These are phyloP conservation scores for Clarias platycephalus DNA, from an alignment of 2,797 vertebrate genomes.

Conservation along the genomic window DNA sequence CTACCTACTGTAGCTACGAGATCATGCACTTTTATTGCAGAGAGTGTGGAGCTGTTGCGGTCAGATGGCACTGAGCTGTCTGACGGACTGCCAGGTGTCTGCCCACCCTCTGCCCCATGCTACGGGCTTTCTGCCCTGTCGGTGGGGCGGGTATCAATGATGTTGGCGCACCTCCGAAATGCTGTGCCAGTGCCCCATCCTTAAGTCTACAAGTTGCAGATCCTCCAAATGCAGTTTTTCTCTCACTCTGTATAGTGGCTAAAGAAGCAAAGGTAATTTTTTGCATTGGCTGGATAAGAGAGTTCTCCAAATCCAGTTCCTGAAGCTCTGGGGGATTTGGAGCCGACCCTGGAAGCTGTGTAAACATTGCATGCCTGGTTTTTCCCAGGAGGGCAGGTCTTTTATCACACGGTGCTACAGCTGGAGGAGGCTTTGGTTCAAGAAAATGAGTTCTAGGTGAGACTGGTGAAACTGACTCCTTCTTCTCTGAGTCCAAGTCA, in stretches of 20 bases:
- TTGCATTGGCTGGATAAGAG: neutral
- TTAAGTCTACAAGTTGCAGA: neutral
- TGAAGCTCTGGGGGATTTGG: neutral
- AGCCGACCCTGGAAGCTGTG: neutral
- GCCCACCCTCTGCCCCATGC: slow-evolving; percentile 42
- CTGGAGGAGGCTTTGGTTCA: slow-evolving; percentile 30
- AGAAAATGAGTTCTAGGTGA: neutral
- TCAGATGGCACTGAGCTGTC: slow-evolving; percentile 32
- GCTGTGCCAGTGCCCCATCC: neutral
- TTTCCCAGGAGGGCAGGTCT: neutral
- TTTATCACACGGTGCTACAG: neutral
- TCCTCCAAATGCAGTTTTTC: neutral
- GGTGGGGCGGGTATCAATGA: slow-evolving; percentile 51
- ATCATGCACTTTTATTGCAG: neutral
- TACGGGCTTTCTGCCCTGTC: slow-evolving; percentile 44
- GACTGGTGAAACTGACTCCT: neutral
- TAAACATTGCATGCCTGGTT: neutral
- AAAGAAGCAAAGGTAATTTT: neutral
- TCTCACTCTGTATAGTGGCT: neutral
- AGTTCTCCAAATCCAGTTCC: neutral
- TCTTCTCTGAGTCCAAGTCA: neutral
- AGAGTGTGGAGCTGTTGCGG: neutral
- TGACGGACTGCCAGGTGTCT: slow-evolving; percentile 34
- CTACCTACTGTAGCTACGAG: neutral
- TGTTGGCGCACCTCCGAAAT: neutral